Evolutionary conservation across 2,113 vertebrate species (phyloP), one percentile per base, ranked within the genome.

Genomic region (Brevimyrus niger): DNA sequence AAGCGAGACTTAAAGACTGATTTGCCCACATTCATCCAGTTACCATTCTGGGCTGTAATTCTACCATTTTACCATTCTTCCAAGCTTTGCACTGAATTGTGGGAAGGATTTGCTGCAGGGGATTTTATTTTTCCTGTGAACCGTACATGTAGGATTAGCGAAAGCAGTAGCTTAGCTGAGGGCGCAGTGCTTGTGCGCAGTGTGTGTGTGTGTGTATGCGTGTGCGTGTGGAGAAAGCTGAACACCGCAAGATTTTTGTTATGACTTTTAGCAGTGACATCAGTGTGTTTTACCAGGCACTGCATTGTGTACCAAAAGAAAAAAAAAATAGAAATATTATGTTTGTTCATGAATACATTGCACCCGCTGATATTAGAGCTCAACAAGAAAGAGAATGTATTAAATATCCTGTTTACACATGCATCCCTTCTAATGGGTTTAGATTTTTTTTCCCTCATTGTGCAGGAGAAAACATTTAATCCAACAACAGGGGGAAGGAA

Each of bases 181-280:
- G 92, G 92, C 91, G 42, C 88, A 42, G 61, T 90, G 91, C 58
- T 58, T 42, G 91, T 13, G 86, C 89, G 88, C 23, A 80, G 15
- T 87, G 90, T 55, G 83, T 91, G 90, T 88, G 76, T 38, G 84
- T 88, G 91, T 46, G 44, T 90, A 91, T 91, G 88, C 58, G 92
- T 92, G 92, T 92, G 84, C 51, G 92, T 90, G 88, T 92, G 92
- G 89, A 86, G 87, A 84, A 90, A 80, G 93, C 93, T 80, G 93
- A 89, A 93, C 88, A 94, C 94, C 91, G 92, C 94, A 94, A 94
- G 95, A 94, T 89, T 92, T 94, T 94, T 83, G 21, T 90, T 88
- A 89, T 88, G 23, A 50, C 91, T 53, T 82, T 31, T 73, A 94
- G 92, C 91, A 91, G 94, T 92, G 92, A 89, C 35, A 92, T 94